Evolutionary conservation across 2,888 invertebrate species (phyloP).

Genomic region (Saturnia japonica): DNA sequence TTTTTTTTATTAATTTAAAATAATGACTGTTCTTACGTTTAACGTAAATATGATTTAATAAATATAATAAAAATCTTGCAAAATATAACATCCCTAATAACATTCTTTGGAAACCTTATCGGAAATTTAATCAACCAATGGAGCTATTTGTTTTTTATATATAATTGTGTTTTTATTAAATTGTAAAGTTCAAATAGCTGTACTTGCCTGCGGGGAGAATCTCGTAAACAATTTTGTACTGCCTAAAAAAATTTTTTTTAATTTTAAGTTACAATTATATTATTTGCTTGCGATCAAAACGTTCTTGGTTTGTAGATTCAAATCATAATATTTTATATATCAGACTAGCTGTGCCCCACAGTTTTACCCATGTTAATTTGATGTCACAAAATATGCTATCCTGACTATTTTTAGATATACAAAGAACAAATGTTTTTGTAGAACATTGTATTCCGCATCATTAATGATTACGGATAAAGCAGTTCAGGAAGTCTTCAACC

Average conservation of each 20-base stretch:
- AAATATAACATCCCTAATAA: neutral
- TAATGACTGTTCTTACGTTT: too few relatives aligned
- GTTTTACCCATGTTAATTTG: too few relatives aligned
- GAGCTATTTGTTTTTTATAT: neutral
- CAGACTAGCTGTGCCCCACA: too few relatives aligned
- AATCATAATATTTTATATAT: neutral
- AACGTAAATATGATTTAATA: too few relatives aligned
- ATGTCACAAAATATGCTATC: too few relatives aligned
- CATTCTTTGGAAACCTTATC: neutral
- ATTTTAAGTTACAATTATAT: neutral
- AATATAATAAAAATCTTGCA: neutral
- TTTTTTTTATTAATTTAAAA: too few relatives aligned
- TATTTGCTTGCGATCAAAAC: neutral
- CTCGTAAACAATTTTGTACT: conserved; percentile 6
- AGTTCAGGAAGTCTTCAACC: too few relatives aligned
- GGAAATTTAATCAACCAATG: neutral
- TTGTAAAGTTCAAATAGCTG: neutral
- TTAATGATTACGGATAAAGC: too few relatives aligned
- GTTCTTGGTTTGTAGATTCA: neutral
- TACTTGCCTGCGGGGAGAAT: neutral
- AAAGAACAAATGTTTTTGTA: neutral
- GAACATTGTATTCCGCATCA: too few relatives aligned
- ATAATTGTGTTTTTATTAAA: conserved; percentile 2
- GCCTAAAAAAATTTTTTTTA: neutral
- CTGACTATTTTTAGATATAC: too few relatives aligned